These are phyloP conservation scores for Melanogrammus aeglefinus DNA, from an alignment of 2,797 vertebrate species.

Conservation along the genomic window DNA sequence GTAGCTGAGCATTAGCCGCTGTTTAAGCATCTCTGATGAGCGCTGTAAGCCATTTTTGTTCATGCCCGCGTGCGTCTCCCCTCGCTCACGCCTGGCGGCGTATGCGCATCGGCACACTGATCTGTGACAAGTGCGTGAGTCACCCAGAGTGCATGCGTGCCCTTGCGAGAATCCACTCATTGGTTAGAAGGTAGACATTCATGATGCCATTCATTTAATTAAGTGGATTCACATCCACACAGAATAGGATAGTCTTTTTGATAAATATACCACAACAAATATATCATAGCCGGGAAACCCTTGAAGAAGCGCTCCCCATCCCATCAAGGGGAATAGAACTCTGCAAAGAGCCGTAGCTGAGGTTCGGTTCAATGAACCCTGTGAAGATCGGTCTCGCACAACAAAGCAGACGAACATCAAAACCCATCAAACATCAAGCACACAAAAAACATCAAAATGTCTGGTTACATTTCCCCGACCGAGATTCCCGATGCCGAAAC, in stretches of 20 bases:
- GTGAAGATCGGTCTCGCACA: neutral
- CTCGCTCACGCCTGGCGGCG: neutral
- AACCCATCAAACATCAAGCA: neutral
- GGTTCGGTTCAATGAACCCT: neutral
- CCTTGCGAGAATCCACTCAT: neutral
- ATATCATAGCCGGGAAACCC: neutral
- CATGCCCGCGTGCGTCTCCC: neutral
- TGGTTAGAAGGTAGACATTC: neutral
- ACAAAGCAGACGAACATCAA: neutral
- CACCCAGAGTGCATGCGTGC: neutral
- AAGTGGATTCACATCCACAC: neutral
- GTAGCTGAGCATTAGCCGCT: neutral
- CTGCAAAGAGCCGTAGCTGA: neutral
- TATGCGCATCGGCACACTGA: no score
- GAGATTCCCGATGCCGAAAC: neutral
- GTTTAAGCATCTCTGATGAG: neutral
- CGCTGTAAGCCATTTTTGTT: neutral
- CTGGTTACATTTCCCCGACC: neutral
- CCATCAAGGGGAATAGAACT: neutral
- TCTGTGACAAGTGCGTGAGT: neutral
- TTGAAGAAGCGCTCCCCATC: neutral
- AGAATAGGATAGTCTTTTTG: neutral
- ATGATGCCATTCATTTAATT: neutral
- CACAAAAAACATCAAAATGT: neutral
- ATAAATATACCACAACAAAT: neutral